Conservation (phyloP, 1,140 invertebrate species). For the Sesamia nonagrioides region DNA sequence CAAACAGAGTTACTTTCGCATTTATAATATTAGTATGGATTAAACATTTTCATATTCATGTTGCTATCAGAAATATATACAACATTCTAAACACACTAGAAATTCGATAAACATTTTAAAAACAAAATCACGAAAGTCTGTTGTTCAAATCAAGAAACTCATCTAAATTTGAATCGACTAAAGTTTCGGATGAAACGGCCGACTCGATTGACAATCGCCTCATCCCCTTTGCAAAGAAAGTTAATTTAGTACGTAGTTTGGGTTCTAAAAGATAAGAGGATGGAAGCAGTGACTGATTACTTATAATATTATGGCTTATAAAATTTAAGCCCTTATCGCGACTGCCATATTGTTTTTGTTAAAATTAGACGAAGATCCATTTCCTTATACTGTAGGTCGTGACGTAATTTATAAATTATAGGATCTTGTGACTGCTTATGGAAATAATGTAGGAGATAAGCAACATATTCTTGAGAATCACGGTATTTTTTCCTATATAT, state of each 20-base stretch:
- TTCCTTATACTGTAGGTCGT: conserved; percentile 18
- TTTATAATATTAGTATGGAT: no score
- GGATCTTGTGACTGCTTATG: not conserved
- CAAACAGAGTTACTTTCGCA: no score
- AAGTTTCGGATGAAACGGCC: not conserved
- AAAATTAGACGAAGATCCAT: conserved; percentile 5
- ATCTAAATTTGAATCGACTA: conserved; percentile 17
- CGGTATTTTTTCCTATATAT: not conserved
- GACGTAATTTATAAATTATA: conserved; percentile 12
- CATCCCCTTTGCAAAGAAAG: conserved; percentile 35
- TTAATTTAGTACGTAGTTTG: conserved; percentile 42
- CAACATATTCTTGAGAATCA: not conserved
- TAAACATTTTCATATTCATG: no score
- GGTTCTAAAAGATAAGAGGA: conserved; percentile 14
- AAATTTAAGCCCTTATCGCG: conserved; percentile 31
- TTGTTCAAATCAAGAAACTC: conserved; percentile 16
- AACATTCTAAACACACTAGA: not conserved
- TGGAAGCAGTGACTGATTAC: conserved; percentile 39
- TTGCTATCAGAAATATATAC: not conserved
- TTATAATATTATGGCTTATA: conserved; percentile 44
- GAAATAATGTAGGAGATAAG: not conserved
- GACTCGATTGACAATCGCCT: conserved; percentile 13
- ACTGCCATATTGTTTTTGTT: conserved; percentile 37
- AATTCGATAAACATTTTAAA: not conserved
- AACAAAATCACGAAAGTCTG: conserved; percentile 7